Percentiles rank a stretch among this genome's conserved stretches.
Conservation (phyloP, 1,140 invertebrate genomes). For the Pararge aegeria region DNA sequence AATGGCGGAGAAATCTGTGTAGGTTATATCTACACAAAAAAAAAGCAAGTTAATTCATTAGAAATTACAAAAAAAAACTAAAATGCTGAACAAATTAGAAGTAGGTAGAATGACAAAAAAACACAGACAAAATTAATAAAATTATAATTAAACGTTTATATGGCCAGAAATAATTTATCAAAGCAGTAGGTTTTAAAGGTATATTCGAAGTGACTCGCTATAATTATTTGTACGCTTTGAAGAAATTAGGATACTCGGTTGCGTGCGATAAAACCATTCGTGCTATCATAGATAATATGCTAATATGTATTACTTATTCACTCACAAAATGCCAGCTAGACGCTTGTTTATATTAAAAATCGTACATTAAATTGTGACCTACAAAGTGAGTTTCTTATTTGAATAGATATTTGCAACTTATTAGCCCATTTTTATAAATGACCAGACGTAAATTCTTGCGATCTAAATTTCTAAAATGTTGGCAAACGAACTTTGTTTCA, state of each 20-base stretch:
- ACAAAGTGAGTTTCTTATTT: background rate
- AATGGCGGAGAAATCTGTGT: no score
- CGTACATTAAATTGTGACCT: background rate
- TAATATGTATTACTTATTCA: conserved; percentile 16
- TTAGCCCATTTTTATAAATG: background rate
- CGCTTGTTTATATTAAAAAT: background rate
- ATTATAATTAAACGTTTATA: no score
- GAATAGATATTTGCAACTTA: background rate
- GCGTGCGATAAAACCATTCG: conserved; percentile 14
- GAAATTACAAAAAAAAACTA: no score
- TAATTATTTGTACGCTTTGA: background rate
- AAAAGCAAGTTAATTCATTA: no score
- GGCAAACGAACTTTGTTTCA: background rate
- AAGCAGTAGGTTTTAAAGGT: no score
- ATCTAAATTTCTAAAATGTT: background rate
- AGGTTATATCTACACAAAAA: no score
- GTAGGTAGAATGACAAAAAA: no score
- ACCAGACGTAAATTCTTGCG: background rate
- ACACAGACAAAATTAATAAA: no score
- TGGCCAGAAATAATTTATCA: no score
- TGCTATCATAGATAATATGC: conserved; percentile 19
- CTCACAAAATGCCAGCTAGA: conserved; percentile 5
- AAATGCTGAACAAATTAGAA: no score
- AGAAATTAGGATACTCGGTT: background rate
- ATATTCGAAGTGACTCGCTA: no score